These are phyloP conservation scores for Drosophila busckii DNA, from an alignment of 1,140 invertebrate genomes.

Conservation along the genomic window DNA sequence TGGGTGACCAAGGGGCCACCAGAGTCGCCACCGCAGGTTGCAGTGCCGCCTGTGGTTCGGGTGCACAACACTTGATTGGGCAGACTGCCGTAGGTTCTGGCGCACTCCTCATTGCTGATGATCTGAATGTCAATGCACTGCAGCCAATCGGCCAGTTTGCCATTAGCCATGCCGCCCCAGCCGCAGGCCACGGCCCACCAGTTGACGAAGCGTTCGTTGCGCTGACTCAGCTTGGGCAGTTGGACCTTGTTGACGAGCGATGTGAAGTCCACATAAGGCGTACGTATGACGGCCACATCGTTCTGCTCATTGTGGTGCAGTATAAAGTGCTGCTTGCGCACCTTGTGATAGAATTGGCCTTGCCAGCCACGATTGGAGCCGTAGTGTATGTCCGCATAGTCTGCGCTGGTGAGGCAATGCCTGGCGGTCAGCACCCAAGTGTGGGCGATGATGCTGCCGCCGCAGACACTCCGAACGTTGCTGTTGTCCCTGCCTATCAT, in stretches of 20 bases:
- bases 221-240: conserved; percentile 23
- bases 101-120: conserved; percentile 38
- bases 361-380: conserved; percentile 31
- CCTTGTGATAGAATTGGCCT: conserved; percentile 26
- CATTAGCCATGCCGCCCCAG: conserved; percentile 40
- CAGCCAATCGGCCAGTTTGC: conserved; percentile 18
- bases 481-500: conserved; percentile 14
- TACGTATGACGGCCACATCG: conserved; percentile 46
- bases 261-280: conserved; percentile 33
- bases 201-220: conserved; percentile 27
- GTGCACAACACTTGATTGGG: conserved; percentile 35
- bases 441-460: conserved; percentile 38
- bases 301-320: conserved; percentile 37
- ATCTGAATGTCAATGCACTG: conserved; percentile 51
- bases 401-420: conserved; percentile 39
- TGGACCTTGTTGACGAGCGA: conserved; percentile 25
- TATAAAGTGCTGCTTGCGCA: conserved; percentile 26
- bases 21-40: conserved; percentile 39
- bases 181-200: conserved; percentile 36
- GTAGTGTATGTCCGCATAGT: conserved; percentile 63
- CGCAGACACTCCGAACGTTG: conserved; percentile 31
- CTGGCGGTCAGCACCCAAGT: conserved; percentile 52
- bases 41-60: conserved; percentile 27
- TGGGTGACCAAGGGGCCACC: conserved; percentile 46
- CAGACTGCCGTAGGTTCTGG: neutral